phyloP scores from a whole-genome alignment of 1,140 invertebrate genomes.

The Leptinotarsa undecemlineata region DNA sequence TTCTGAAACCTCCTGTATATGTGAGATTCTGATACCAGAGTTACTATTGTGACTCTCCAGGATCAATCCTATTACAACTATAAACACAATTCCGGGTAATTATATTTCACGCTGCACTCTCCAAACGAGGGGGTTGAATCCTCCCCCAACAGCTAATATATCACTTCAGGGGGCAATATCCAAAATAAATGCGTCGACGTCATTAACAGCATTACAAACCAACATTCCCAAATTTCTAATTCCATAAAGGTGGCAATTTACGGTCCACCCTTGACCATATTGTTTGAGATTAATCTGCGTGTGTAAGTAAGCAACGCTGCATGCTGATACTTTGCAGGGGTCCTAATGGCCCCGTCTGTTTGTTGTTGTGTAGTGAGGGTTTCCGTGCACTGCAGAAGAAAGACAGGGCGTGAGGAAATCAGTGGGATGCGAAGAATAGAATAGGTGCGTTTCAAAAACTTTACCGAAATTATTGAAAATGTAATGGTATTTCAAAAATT shows the following conservation, averaged over 20 bases:
- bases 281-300: conserved; percentile 37
- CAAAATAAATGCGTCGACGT: conserved; percentile 17
- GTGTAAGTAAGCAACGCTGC: conserved; percentile 32
- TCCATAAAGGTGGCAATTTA: conserved; percentile 36
- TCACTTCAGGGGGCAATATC: conserved; percentile 19
- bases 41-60: too few species aligned
- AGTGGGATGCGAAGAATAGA: neutral
- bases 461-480: neutral
- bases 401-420: neutral
- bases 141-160: conserved; percentile 21
- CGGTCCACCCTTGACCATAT: conserved; percentile 36
- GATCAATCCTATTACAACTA: neutral
- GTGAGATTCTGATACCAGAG: too few species aligned
- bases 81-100: conserved; percentile 10
- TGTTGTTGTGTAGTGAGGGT: neutral
- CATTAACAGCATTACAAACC: conserved; percentile 27
- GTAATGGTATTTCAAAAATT: too few species aligned
- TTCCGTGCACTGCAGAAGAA: neutral
- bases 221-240: conserved; percentile 32
- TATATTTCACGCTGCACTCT: neutral
- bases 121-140: neutral
- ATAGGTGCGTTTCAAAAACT: neutral
- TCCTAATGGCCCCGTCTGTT: conserved; percentile 11
- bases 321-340: conserved; percentile 21
- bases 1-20: too few species aligned